Conservation (phyloP, 2,113 vertebrate genomes). For the Pterocles burchelli region DNA sequence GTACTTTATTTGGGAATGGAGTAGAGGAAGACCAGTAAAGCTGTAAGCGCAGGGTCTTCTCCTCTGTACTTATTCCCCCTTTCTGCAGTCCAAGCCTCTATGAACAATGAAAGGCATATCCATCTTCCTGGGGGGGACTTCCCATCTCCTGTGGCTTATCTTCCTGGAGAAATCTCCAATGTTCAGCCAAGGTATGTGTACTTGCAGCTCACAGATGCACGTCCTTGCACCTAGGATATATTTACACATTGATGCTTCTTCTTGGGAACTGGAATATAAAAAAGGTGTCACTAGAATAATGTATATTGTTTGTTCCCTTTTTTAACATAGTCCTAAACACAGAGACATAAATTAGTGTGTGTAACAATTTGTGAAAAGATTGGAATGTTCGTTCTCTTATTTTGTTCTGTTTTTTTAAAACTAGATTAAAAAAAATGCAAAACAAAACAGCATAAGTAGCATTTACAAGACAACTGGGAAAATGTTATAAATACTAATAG, state of each 20-base stretch:
- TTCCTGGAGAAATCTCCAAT: not conserved
- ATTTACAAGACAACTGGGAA: constrained; percentile 48
- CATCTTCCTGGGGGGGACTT: not conserved
- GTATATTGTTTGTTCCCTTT: not conserved
- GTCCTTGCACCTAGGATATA: not conserved
- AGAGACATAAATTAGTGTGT: not conserved
- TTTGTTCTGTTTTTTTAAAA: constrained; percentile 35
- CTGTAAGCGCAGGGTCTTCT: not conserved
- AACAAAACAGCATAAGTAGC: constrained; percentile 8
- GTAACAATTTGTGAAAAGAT: not conserved
- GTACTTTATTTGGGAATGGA: not conserved
- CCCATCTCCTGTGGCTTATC: not conserved
- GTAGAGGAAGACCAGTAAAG: not conserved
- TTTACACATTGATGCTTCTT: not conserved
- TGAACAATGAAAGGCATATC: not conserved
- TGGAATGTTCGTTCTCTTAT: not conserved
- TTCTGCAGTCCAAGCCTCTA: not conserved
- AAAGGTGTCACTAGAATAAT: not conserved
- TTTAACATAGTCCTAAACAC: not conserved
- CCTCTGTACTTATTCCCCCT: not conserved
- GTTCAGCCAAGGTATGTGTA: not conserved
- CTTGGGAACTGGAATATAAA: not conserved
- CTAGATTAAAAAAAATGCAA: not conserved
- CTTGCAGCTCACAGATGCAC: not conserved
- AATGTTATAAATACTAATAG: not conserved